A percentile compares a stretch with the other conserved stretches of the same genome.
phyloP scores from a whole-genome alignment of 1,140 invertebrate genomes.

The Bathynomus jamesi region DNA sequence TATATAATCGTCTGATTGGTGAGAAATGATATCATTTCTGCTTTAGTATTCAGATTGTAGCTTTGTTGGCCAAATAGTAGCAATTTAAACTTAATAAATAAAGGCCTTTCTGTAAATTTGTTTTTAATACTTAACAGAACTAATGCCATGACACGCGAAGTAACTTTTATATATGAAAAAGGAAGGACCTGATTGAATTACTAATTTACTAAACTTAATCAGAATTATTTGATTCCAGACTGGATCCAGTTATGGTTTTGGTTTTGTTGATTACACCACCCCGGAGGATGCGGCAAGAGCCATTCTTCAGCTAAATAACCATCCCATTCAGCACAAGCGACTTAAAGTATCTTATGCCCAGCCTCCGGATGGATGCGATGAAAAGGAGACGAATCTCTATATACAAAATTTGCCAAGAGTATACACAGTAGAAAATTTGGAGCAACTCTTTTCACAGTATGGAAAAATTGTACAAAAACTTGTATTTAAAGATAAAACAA shows the following conservation, averaged over 20 bases:
- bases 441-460: conserved; percentile 74
- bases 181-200: too few relatives aligned
- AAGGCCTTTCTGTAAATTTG: too few relatives aligned
- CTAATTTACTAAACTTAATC: too few relatives aligned
- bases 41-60: too few relatives aligned
- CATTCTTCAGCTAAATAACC: conserved; percentile 77
- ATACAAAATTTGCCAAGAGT: conserved; percentile 74
- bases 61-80: too few relatives aligned
- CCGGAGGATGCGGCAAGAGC: conserved; percentile 77
- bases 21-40: too few relatives aligned
- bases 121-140: too few relatives aligned
- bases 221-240: conserved; percentile 59
- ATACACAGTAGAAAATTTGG: conserved; percentile 47
- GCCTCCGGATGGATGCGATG: conserved; percentile 73
- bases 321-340: conserved; percentile 74
- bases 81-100: too few relatives aligned
- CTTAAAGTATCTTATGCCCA: conserved; percentile 86
- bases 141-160: too few relatives aligned
- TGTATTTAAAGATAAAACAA: conserved; percentile 76
- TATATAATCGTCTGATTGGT: too few relatives aligned
- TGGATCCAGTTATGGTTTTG: conserved; percentile 94
- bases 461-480: conserved; percentile 84
- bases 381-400: conserved; percentile 92
- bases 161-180: too few relatives aligned
- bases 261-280: conserved; percentile 84